A percentile compares a stretch with the other conserved stretches of the same genome.
Evolutionary conservation across 2,888 invertebrate species (phyloP).

Genomic region (Buathra laborator): DNA sequence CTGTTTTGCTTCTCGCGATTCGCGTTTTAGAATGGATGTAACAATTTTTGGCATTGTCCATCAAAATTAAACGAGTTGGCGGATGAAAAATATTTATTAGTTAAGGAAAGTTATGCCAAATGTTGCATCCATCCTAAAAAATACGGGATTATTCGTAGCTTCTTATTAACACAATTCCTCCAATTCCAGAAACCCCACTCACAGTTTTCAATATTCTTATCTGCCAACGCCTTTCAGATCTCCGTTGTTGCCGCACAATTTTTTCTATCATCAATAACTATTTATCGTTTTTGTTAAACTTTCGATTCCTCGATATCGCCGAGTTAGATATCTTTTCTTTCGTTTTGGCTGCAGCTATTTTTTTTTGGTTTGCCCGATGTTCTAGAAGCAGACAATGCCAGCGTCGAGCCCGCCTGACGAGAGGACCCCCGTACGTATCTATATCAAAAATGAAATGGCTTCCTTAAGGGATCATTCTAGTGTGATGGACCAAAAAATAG

Average conservation of each 20-base stretch:
- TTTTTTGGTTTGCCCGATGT: conserved; percentile 82
- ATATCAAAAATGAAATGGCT: conserved; percentile 83
- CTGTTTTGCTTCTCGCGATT: conserved; percentile 18
- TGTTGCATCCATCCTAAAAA: conserved; percentile 1
- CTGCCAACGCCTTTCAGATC: conserved; percentile 87
- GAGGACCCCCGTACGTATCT: conserved; percentile 90
- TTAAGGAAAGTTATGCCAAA: not conserved
- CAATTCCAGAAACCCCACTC: conserved; percentile 68
- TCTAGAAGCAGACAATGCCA: conserved; percentile 81
- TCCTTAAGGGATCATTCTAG: not conserved
- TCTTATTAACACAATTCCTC: conserved; percentile 19
- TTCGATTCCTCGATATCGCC: conserved; percentile 30
- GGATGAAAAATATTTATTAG: not conserved
- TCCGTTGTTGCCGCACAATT: conserved; percentile 86
- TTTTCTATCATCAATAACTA: conserved; percentile 6
- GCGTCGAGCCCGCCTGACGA: conserved; percentile 87
- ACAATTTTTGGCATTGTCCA: conserved; percentile 1
- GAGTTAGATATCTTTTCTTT: conserved; percentile 42
- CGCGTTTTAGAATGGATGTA: conserved; percentile 16
- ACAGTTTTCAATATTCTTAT: conserved; percentile 77
- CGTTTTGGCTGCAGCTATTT: conserved; percentile 73
- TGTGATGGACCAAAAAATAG: too few species aligned
- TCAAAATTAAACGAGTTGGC: not conserved
- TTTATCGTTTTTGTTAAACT: conserved; percentile 22
- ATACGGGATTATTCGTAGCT: conserved; percentile 23